Evolutionary conservation across 2,113 vertebrate species (phyloP).

Genomic region (Cnemophilus loriae): DNA sequence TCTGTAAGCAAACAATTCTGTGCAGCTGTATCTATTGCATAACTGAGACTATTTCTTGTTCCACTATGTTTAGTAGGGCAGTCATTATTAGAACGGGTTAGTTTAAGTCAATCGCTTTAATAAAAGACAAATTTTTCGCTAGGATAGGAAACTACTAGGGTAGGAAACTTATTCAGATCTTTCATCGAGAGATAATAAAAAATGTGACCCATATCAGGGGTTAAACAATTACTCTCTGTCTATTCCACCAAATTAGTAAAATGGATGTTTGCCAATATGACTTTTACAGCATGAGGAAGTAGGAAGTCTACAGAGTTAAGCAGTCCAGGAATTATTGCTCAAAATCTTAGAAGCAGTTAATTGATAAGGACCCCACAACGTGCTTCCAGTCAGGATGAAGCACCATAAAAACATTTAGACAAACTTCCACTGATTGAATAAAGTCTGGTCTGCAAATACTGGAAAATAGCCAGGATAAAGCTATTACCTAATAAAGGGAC

Average conservation of each 20-base stretch:
- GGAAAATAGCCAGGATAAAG: not conserved
- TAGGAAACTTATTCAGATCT: not conserved
- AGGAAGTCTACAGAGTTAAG: not conserved
- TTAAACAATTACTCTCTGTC: not conserved
- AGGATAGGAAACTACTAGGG: too few relatives aligned
- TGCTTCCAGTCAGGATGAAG: not conserved
- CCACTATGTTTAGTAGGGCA: not conserved
- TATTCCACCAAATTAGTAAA: conserved; percentile 1
- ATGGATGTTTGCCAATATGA: conserved; percentile 19
- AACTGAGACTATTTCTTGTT: not conserved
- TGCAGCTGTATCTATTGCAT: not conserved
- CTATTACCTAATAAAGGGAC: not conserved
- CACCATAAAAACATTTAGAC: not conserved
- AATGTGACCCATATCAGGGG: not conserved
- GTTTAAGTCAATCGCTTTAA: not conserved
- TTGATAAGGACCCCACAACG: not conserved
- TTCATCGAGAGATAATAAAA: not conserved
- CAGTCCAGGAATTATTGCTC: not conserved
- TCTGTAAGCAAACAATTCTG: not conserved
- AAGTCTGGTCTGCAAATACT: not conserved
- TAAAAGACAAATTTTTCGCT: not conserved
- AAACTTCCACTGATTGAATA: not conserved
- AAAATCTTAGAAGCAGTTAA: not conserved
- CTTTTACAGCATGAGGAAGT: not conserved
- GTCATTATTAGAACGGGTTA: not conserved